A percentile compares a stretch with the other conserved stretches of the same genome.
Conservation (phyloP, 1,140 invertebrate species). For the Drosophila dunni region DNA sequence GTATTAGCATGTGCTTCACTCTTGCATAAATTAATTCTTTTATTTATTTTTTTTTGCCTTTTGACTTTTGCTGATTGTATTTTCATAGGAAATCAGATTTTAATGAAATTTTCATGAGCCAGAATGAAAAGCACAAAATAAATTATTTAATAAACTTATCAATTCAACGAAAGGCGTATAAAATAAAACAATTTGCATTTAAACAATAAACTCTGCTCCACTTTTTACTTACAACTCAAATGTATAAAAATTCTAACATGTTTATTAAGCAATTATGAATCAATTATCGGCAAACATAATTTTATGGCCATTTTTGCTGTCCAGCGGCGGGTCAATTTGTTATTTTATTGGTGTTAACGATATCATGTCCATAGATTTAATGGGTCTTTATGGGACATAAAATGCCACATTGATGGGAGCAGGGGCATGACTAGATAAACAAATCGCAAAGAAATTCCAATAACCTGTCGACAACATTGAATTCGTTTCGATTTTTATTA, state of each 20-base stretch:
- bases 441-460: slow-evolving; percentile 27
- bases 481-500: slow-evolving; percentile 43
- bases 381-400: slow-evolving; percentile 44
- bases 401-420: slow-evolving; percentile 17
- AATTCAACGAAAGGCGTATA: slow-evolving; percentile 10
- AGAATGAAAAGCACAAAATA: slow-evolving; percentile 36
- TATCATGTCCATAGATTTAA: slow-evolving; percentile 30
- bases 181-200: neutral
- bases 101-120: slow-evolving; percentile 55
- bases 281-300: slow-evolving; percentile 11
- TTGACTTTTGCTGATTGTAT: slow-evolving; percentile 53
- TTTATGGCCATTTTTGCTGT: slow-evolving; percentile 26
- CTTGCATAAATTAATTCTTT: neutral
- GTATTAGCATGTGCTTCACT: neutral
- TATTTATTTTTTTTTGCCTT: slow-evolving; percentile 25
- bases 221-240: too few relatives aligned
- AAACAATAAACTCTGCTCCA: neutral
- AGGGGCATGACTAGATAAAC: slow-evolving; percentile 15
- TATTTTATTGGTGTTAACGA: slow-evolving; percentile 9
- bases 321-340: slow-evolving; percentile 13
- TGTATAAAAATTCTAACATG: neutral
- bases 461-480: slow-evolving; percentile 34
- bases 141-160: slow-evolving; percentile 53
- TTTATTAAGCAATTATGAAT: slow-evolving; percentile 25
- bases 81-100: slow-evolving; percentile 63